These are phyloP conservation scores for Aquatica leii DNA, from an alignment of 2,888 invertebrate species.

Conservation along the genomic window DNA sequence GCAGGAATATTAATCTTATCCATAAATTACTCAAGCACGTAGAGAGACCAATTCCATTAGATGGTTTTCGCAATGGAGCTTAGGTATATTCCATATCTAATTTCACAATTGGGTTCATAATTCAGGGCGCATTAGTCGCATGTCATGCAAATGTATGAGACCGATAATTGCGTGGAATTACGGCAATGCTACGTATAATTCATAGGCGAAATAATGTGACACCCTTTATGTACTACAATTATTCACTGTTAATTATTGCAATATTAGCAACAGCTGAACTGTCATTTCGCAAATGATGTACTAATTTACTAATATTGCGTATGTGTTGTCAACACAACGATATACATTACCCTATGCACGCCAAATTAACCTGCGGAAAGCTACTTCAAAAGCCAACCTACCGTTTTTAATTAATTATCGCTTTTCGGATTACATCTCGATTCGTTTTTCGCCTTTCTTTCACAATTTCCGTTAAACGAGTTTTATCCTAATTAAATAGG, in stretches of 20 bases:
- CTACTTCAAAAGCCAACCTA: constrained; percentile 3
- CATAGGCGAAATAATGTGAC: constrained; percentile 52
- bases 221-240: constrained; percentile 38
- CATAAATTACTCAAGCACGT: constrained; percentile 57
- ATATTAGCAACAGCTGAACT: constrained; percentile 35
- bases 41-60: constrained; percentile 44
- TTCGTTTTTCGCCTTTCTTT: too few species aligned
- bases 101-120: constrained; percentile 61
- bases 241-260: constrained; percentile 35
- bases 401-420: constrained; percentile 10
- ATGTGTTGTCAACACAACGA: constrained; percentile 22
- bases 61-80: constrained; percentile 42
- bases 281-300: constrained; percentile 35
- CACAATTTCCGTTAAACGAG: too few species aligned
- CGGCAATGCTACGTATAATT: constrained; percentile 54
- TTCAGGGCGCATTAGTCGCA: constrained; percentile 50
- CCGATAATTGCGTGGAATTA: constrained; percentile 45
- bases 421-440: too few species aligned
- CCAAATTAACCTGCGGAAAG: constrained; percentile 10
- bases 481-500: too few species aligned
- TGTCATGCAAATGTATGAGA: constrained; percentile 45
- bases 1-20: constrained; percentile 55
- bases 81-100: constrained; percentile 55
- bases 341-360: constrained; percentile 3
- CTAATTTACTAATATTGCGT: constrained; percentile 36